These are phyloP conservation scores for Tribolium castaneum DNA, from an alignment of 1,140 invertebrate species.

Conservation along the genomic window DNA sequence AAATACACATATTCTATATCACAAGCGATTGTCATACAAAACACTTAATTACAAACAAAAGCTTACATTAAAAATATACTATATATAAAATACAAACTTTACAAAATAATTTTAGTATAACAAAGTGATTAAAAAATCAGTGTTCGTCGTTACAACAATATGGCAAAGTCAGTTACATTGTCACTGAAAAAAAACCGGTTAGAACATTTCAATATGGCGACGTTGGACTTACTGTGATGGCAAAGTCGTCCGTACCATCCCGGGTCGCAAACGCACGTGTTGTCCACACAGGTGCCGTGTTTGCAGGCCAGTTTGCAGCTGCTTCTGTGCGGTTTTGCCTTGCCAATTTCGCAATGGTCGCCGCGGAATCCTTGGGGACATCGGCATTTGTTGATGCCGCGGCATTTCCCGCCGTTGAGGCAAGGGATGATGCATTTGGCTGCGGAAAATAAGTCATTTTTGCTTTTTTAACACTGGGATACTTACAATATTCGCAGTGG, in stretches of 20 bases:
- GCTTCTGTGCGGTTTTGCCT: constrained; percentile 72
- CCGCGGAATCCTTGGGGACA: constrained; percentile 82
- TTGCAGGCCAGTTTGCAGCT: constrained; percentile 77
- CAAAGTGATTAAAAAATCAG: constrained; percentile 5
- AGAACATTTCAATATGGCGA: background rate
- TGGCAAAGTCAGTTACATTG: constrained; percentile 24
- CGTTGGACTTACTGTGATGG: constrained; percentile 68
- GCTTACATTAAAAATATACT: constrained; percentile 4
- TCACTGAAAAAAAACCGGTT: constrained; percentile 47
- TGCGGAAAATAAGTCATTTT: constrained; percentile 59
- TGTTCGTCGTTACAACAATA: constrained; percentile 11
- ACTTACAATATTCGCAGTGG: constrained; percentile 91
- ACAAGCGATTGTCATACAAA: constrained; percentile 27
- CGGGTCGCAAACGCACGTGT: constrained; percentile 77
- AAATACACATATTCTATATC: constrained; percentile 31
- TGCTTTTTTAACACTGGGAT: background rate
- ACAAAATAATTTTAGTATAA: constrained; percentile 22
- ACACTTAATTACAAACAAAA: constrained; percentile 11
- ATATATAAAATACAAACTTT: constrained; percentile 25
- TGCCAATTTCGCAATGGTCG: constrained; percentile 87
- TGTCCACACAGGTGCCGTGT: constrained; percentile 78
- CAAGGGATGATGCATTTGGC: constrained; percentile 92
- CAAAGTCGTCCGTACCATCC: constrained; percentile 81
- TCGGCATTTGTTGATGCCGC: constrained; percentile 86
- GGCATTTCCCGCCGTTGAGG: constrained; percentile 85